Evolutionary conservation across 2,888 invertebrate species (phyloP), one percentile per base, ranked within the genome.

Genomic region (Drosophila atripex): DNA sequence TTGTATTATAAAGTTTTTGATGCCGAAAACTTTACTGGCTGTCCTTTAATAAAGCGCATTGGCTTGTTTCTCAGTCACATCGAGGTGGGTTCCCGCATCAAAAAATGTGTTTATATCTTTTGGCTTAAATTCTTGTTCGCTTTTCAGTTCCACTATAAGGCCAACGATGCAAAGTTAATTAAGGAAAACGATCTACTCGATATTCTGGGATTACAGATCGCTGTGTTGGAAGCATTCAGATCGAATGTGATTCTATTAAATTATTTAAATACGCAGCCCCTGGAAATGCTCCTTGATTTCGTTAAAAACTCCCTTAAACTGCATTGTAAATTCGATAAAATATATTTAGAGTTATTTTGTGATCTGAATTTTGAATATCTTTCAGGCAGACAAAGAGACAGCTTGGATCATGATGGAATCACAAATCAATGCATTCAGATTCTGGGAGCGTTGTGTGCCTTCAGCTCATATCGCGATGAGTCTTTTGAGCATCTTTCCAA

Each of bases 1-100:
- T 51, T 91, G 18, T 49, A 76, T 18, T 90, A 89, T 65, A 83
- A 80, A 21, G 89, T 89, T 14, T 90, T 90, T 8, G 71, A 86
- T 55, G 71, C 56, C 1, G 56, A 59, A 0, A 84, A 75, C 18
- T 77, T 77, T 25, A n/a, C 14, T 5, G 77, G 76, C 2, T 90
- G 91, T 58, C 90, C 91, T 11, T 73, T 91, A 0, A 83, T 90
- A 1, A 90, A 90, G 41, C 85, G 91, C 41, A 87, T 91, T 35
- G 90, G 89, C 5, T 75, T 91, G 9, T 90, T 90, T 59, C 77
- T 90, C 0, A 90, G 89, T 43, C 89, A 89, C 59, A 75, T 90
- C 7, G 91, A 90, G 84, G 91, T 89, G 56, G 11, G 69, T 38
- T 8, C 5, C 4, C 0, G 0, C 14, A 32, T 23, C 32, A 8